Base-by-base conservation (phyloP, 2,797 vertebrate genomes). In the Microctenopoma steveboyesi region DNA sequence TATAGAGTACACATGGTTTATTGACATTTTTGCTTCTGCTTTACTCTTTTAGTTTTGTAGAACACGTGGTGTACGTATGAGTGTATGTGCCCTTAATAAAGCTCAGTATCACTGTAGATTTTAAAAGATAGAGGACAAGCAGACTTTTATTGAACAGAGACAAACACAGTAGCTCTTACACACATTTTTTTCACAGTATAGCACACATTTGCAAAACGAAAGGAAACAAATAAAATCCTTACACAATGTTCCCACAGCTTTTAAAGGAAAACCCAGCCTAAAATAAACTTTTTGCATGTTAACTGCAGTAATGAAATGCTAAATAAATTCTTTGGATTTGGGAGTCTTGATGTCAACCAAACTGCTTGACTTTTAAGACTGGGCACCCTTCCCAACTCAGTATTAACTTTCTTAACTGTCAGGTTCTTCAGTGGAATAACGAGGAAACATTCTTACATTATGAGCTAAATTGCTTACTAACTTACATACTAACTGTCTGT, bases 91-190 rank as follows among this genome's bases (percentile, higher is more conserved):
- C n/a, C 9, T 12, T 1, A 65, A 14, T 45, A 28, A 68, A 66
- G 72, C 15, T 50, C 35, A 63, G 16, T 27, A 37, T 56, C 14
- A 25, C 25, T 35, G 60, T 45, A 78, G 16, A 69, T 59, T 72
- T 79, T 40, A 65, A 75, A 81, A 80, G 69, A 91, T 81, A 79
- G 69, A 59, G 83, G 68, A 86, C 71, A 30, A 86, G 76, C 64
- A 83, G 51, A 59, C 73, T 61, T 88, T 92, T 87, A 91, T 90
- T 88, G 68, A 90, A 84, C 69, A 83, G 79, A 88, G 62, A 81
- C 78, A 89, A 76, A 67, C 86, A 91, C 88, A 89, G 87, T 86
- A 86, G 87, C 77, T 81, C 77, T 81, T 28, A 79, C 82, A 65
- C 85, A 79, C 74, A 80, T 72, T 82, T 74, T 70, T 30, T 84